Base-by-base conservation (phyloP, 2,888 invertebrate species). In the Thecocarcelia acutangulata region DNA sequence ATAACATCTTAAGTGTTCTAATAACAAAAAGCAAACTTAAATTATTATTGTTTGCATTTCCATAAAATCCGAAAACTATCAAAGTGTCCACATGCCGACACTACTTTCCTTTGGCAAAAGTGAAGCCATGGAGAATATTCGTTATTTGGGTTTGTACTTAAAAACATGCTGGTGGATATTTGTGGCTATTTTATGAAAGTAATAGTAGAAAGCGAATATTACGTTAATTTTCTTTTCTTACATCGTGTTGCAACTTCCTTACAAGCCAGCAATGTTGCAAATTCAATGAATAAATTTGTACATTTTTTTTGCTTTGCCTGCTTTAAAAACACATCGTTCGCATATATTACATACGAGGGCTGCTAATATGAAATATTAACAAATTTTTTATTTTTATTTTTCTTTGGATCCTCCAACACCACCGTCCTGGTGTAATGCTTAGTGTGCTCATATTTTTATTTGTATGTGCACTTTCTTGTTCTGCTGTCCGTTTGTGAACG, bases 281-380 rank as follows among this genome's bases (percentile, higher is more conserved):
- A 64, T 78, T 64, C 78, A 72, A 72, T 78, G 72, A 78, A 78
- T 72, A 72, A 66, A 59, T 59, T 66, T 78, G 48, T 56, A 15
- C 6, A n/a, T n/a, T n/a, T n/a, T n/a, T n/a, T 28, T 40, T 48
- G 12, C 37, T 17, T 64, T 68, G 48, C 19, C 17, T 48, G 3
- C 12, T 5, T 37, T 15, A 69, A 0, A 8, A 0, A 46, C 13
- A 48, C n/a, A 52, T 15, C 1, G 37, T 37, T 15, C 8, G 17
- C 46, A 19, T 3, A n/a, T 1, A 37, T 19, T 17, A 8, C 6
- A 46, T 42, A 17, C 59, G 59, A 59, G 72, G 50, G 52, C 12
- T 0, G n/a, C 6, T 40, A 2, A 4, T 6, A n/a, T 19, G 13
- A 6, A 52, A n/a, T n/a, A n/a, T n/a, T 1, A 6, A 2, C 1